Conservation (phyloP, 2,888 invertebrate genomes). For the Uropetala carovei region DNA sequence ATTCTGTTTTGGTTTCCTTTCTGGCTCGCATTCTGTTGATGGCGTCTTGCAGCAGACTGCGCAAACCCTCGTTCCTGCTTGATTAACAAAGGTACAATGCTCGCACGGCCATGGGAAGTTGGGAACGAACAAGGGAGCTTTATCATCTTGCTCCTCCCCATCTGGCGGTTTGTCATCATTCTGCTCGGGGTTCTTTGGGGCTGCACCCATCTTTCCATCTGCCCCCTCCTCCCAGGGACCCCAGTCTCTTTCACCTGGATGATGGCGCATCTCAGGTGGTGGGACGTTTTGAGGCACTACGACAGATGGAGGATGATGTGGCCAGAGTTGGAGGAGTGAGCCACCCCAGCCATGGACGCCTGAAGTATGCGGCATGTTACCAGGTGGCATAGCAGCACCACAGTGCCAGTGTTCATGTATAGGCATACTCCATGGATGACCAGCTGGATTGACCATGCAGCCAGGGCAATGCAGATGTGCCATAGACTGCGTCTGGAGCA, state of each 20-base stretch:
- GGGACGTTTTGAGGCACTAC: background rate
- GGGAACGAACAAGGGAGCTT: constrained; percentile 72
- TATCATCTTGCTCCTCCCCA: constrained; percentile 67
- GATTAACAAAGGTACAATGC: constrained; percentile 93
- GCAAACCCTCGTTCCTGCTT: constrained; percentile 87
- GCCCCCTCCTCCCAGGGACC: constrained; percentile 69
- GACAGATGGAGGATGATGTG: constrained; percentile 68
- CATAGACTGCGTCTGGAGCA: constrained; percentile 82
- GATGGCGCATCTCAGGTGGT: background rate
- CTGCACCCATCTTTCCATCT: constrained; percentile 68
- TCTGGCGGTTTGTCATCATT: background rate
- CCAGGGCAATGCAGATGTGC: constrained; percentile 82
- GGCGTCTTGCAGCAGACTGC: constrained; percentile 90
- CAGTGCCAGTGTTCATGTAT: constrained; percentile 65
- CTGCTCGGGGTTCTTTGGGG: constrained; percentile 67
- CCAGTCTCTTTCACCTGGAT: constrained; percentile 67
- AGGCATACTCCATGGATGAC: constrained; percentile 69
- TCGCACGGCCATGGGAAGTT: constrained; percentile 88
- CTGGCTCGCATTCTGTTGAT: constrained; percentile 72
- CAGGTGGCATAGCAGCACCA: constrained; percentile 66
- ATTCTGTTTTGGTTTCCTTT: background rate
- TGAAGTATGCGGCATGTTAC: constrained; percentile 66
- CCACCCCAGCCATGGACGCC: constrained; percentile 73
- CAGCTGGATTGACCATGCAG: constrained; percentile 73
- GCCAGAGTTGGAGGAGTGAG: constrained; percentile 71